Evolutionary conservation across 1,140 invertebrate genomes (phyloP).

Genomic region (Dryas iulia): DNA sequence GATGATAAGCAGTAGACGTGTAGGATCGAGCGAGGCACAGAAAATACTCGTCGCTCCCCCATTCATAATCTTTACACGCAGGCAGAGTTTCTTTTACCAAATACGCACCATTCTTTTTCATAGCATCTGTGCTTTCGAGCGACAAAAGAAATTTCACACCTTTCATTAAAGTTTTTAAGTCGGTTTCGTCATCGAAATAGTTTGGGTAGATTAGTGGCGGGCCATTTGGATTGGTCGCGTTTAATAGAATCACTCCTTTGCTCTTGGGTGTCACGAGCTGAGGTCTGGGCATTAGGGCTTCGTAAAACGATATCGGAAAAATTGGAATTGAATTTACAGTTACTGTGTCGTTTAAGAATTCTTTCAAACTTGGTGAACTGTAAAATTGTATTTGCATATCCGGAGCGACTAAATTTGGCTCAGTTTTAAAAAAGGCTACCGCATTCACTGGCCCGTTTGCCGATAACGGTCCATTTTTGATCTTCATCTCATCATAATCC

Average conservation of each 20-base stretch:
- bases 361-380: constrained; percentile 14
- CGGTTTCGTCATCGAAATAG: constrained; percentile 83
- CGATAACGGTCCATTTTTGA: constrained; percentile 67
- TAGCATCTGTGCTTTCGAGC: constrained; percentile 71
- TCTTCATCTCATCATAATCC: constrained; percentile 24
- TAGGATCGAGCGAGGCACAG: constrained; percentile 84
- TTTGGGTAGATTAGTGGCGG: constrained; percentile 91
- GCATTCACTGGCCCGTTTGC: constrained; percentile 72
- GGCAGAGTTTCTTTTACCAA: constrained; percentile 81
- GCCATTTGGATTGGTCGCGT: constrained; percentile 83
- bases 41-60: constrained; percentile 85
- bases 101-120: constrained; percentile 80
- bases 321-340: constrained; percentile 26
- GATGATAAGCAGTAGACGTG: constrained; percentile 84
- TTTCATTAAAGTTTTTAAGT: constrained; percentile 81
- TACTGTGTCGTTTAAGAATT: constrained; percentile 32
- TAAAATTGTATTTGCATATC: constrained; percentile 80
- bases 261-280: constrained; percentile 72
- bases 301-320: constrained; percentile 37
- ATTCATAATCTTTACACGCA: constrained; percentile 82
- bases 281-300: constrained; percentile 25
- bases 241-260: constrained; percentile 83
- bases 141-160: constrained; percentile 38
- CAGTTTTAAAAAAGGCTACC: constrained; percentile 74
- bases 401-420: constrained; percentile 70